Conservation (phyloP, 2,888 invertebrate species). For the Trilocha varians region DNA sequence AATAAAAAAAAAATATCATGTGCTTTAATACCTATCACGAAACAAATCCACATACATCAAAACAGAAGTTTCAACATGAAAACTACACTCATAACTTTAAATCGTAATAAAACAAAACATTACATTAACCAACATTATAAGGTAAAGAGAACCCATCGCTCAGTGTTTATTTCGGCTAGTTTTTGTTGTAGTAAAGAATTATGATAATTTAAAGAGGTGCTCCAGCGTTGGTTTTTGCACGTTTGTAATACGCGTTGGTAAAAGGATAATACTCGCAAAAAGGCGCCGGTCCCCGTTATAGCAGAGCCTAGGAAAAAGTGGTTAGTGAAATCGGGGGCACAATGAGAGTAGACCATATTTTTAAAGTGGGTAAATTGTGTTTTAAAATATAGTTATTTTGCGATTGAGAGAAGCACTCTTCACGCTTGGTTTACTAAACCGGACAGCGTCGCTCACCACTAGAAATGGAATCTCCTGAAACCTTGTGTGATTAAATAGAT, state of each 20-base stretch:
- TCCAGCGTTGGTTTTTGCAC: conserved; percentile 35
- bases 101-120: background rate
- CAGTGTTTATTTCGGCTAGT: background rate
- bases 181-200: conserved; percentile 5
- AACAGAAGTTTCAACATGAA: no score
- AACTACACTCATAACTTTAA: no score
- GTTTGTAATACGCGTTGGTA: conserved; percentile 54
- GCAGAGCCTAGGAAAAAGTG: conserved; percentile 49
- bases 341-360: conserved; percentile 18
- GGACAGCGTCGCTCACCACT: no score
- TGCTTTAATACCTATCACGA: no score
- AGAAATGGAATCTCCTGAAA: no score
- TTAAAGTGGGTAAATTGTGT: no score
- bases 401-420: no score
- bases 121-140: background rate
- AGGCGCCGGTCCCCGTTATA: conserved; percentile 42
- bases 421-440: no score
- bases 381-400: no score
- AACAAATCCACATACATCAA: no score
- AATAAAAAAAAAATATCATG: no score
- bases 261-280: conserved; percentile 64
- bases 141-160: background rate
- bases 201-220: conserved; percentile 31
- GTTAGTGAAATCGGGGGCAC: conserved; percentile 22
- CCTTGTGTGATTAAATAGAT: no score